phyloP scores from a whole-genome alignment of 2,113 vertebrate genomes.

The Etia nguti region DNA sequence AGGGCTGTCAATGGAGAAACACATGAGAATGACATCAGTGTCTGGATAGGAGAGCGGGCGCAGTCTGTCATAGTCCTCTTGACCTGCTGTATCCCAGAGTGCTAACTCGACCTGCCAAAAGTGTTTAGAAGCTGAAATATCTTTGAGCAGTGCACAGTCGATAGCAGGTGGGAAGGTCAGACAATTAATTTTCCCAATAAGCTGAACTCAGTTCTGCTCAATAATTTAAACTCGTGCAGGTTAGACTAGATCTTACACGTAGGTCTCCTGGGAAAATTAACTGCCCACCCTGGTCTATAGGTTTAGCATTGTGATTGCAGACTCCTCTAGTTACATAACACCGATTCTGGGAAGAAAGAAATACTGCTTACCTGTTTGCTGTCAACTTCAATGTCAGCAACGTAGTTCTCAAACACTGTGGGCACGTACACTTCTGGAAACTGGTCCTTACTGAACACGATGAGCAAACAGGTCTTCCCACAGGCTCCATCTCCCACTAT shows the following conservation, averaged over 20 bases:
- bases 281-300: neutral
- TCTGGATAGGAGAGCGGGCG: slow-evolving; percentile 97
- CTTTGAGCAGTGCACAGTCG: neutral
- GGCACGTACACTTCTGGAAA: slow-evolving; percentile 98
- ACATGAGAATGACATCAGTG: slow-evolving; percentile 99
- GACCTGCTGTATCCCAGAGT: slow-evolving; percentile 97
- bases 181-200: neutral
- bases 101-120: slow-evolving; percentile 89
- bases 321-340: neutral
- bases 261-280: neutral
- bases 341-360: neutral
- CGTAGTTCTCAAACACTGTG: slow-evolving; percentile 98
- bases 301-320: neutral
- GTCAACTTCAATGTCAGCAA: slow-evolving; percentile 98
- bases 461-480: slow-evolving; percentile 97
- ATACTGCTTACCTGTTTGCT: slow-evolving; percentile 83
- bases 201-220: neutral
- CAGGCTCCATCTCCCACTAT: slow-evolving; percentile 98
- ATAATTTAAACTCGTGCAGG: neutral
- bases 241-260: neutral
- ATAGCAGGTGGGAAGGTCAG: neutral
- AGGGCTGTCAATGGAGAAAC: slow-evolving; percentile 98
- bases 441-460: slow-evolving; percentile 98
- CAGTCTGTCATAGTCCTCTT: slow-evolving; percentile 97
- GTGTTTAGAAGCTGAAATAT: neutral